phyloP scores from a whole-genome alignment of 2,797 vertebrate species.

The Lithobates sylvaticus region DNA sequence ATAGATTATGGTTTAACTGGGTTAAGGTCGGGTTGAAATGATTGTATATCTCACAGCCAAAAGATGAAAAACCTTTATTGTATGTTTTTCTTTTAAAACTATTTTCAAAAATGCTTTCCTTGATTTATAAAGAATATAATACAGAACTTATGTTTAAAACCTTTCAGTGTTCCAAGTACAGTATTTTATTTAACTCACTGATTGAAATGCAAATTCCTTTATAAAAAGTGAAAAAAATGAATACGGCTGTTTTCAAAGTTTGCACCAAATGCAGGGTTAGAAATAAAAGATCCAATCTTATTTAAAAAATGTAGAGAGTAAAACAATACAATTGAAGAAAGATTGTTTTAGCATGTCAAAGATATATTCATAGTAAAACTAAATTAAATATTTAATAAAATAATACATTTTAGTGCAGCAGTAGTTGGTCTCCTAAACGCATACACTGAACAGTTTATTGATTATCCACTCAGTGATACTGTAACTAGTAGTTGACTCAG shows the following conservation, averaged over 20 bases:
- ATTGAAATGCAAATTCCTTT: neutral
- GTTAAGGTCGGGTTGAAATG: no score
- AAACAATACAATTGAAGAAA: neutral
- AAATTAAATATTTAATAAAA: conserved; percentile 6
- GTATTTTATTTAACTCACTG: neutral
- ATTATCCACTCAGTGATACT: neutral
- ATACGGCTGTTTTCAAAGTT: neutral
- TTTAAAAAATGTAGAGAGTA: neutral
- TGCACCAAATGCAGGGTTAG: neutral
- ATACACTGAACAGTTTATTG: neutral
- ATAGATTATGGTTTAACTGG: no score
- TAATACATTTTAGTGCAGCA: conserved; percentile 1
- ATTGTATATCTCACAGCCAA: no score
- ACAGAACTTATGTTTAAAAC: neutral
- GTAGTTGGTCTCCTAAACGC: neutral
- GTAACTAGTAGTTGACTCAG: neutral
- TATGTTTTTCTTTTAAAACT: neutral
- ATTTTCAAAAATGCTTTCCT: neutral
- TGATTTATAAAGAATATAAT: neutral
- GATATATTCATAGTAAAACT: neutral
- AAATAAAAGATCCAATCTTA: neutral
- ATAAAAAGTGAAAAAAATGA: neutral
- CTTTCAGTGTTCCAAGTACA: neutral
- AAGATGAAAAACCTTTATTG: no score
- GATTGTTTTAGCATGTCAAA: neutral